Percentiles rank a stretch among this genome's conserved stretches.
Evolutionary conservation across 2,113 vertebrate species (phyloP).

Genomic region (Macrotis lagotis): DNA sequence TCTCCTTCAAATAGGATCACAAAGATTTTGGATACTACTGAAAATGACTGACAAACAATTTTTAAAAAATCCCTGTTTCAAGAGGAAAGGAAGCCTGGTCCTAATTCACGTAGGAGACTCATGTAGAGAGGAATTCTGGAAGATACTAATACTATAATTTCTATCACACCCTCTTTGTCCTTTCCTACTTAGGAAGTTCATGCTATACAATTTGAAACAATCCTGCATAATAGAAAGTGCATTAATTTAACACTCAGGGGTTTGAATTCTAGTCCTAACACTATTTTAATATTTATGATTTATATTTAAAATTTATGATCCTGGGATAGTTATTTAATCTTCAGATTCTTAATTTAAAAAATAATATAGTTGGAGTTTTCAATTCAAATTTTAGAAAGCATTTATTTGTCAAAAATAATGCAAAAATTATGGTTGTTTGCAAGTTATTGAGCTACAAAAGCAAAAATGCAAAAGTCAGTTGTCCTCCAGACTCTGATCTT

Average conservation of each 20-base stretch:
- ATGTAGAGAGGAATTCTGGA: not conserved
- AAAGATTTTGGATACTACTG: too few relatives aligned
- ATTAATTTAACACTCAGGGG: not conserved
- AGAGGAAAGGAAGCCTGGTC: not conserved
- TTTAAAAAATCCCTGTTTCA: not conserved
- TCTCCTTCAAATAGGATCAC: too few relatives aligned
- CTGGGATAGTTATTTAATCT: not conserved
- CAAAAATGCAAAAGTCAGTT: not conserved
- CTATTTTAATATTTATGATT: too few relatives aligned
- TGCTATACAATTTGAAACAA: not conserved
- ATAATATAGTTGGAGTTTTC: not conserved
- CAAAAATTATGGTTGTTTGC: not conserved
- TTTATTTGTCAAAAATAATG: not conserved
- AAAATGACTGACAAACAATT: too few relatives aligned
- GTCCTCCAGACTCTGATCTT: too few relatives aligned
- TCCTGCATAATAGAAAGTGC: not conserved
- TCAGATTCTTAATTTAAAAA: not conserved
- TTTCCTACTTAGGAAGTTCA: not conserved
- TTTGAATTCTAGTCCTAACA: not conserved
- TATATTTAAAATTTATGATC: too few relatives aligned
- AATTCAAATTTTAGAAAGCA: not conserved
- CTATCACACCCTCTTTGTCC: too few relatives aligned
- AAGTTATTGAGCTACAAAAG: not conserved
- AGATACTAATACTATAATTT: not conserved
- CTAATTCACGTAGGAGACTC: not conserved